phyloP scores from a whole-genome alignment of 2,797 vertebrate species.

The Sphaeramia orbicularis region DNA sequence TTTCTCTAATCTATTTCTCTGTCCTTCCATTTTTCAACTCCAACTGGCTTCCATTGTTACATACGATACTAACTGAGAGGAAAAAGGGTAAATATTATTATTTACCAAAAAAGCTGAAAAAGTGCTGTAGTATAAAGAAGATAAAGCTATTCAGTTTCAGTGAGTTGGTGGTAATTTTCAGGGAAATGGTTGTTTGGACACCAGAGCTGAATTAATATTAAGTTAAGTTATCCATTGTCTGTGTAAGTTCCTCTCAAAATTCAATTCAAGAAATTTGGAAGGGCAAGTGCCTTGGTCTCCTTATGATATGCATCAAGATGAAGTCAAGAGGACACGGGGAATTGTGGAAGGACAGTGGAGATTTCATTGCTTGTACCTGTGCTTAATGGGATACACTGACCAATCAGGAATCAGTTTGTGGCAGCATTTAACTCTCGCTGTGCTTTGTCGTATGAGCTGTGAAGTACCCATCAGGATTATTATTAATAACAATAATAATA shows the following conservation, averaged over 20 bases:
- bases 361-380: slow-evolving; percentile 64
- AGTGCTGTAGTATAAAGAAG: slow-evolving; percentile 5
- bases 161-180: slow-evolving; percentile 41
- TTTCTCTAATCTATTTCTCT: slow-evolving; percentile 41
- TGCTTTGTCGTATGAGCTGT: slow-evolving; percentile 80
- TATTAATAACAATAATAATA: background rate
- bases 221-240: slow-evolving; percentile 6
- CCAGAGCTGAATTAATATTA: slow-evolving; percentile 19
- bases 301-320: slow-evolving; percentile 49
- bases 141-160: slow-evolving; percentile 5
- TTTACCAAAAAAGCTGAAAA: slow-evolving; percentile 34
- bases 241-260: slow-evolving; percentile 32
- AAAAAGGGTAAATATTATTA: slow-evolving; percentile 25
- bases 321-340: slow-evolving; percentile 37
- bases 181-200: slow-evolving; percentile 46
- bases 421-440: slow-evolving; percentile 60
- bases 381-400: slow-evolving; percentile 87
- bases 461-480: slow-evolving; percentile 80
- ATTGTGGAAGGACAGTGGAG: slow-evolving; percentile 31
- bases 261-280: slow-evolving; percentile 48
- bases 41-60: slow-evolving; percentile 56
- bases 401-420: slow-evolving; percentile 76
- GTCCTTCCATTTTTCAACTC: slow-evolving; percentile 50
- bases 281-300: slow-evolving; percentile 73
- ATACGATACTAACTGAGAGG: slow-evolving; percentile 44